Evolutionary conservation across 1,140 invertebrate species (phyloP).

Genomic region (Trichonephila inaurata): DNA sequence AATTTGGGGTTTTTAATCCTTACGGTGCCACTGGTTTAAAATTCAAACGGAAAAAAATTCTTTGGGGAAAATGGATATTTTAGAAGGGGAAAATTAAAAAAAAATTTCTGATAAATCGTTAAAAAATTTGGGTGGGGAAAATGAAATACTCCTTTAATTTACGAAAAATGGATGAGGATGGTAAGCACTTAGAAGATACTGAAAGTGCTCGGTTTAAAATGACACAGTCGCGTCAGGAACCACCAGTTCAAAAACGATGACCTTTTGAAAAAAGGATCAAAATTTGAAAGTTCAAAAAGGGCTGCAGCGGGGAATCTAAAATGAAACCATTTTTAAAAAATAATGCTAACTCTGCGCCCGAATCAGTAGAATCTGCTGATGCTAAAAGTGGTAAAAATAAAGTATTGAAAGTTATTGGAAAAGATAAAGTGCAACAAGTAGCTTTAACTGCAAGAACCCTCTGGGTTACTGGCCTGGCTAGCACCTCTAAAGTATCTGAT

Average conservation of each 20-base stretch:
- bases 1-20: constrained; percentile 83
- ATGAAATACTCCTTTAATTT: constrained; percentile 80
- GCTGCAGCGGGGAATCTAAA: background rate
- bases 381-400: constrained; percentile 46
- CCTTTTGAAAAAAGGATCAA: background rate
- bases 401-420: constrained; percentile 70
- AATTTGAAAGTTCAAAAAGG: constrained; percentile 4
- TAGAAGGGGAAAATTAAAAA: background rate
- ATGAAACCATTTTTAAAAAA: background rate
- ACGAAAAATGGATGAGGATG: constrained; percentile 47
- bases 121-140: background rate
- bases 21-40: background rate
- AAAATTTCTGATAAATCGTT: background rate
- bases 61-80: constrained; percentile 39
- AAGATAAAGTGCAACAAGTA: constrained; percentile 39
- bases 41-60: background rate
- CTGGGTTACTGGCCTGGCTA: constrained; percentile 95
- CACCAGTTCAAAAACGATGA: constrained; percentile 2
- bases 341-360: background rate
- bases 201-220: constrained; percentile 65
- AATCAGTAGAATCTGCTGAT: background rate
- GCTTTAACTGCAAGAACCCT: constrained; percentile 85
- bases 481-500: constrained; percentile 93
- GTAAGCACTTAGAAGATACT: constrained; percentile 55
- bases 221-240: constrained; percentile 26